Conservation (phyloP, 2,113 vertebrate species). For the Mellivora capensis region DNA sequence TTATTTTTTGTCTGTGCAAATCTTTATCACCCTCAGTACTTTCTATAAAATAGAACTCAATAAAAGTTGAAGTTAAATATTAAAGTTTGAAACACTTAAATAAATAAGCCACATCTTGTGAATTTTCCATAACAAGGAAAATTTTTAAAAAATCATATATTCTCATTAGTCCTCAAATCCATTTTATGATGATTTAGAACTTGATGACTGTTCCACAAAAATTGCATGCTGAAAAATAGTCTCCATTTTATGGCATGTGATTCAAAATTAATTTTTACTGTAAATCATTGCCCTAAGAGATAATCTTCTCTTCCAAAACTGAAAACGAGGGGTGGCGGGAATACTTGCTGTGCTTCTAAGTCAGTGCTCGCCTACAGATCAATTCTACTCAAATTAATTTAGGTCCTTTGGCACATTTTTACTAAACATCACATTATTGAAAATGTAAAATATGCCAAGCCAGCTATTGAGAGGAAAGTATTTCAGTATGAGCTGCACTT, state of each 20-base stretch:
- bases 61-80: slow-evolving; percentile 21
- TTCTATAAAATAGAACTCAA: background rate
- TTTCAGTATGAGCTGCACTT: slow-evolving; percentile 37
- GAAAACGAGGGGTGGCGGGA: background rate
- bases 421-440: slow-evolving; percentile 46
- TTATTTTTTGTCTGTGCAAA: background rate
- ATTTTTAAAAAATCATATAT: background rate
- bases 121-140: background rate
- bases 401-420: slow-evolving; percentile 46
- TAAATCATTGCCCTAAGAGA: slow-evolving; percentile 39
- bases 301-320: slow-evolving; percentile 38
- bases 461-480: background rate
- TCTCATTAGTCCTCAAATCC: background rate
- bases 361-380: slow-evolving; percentile 2
- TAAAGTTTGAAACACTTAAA: slow-evolving; percentile 44
- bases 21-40: background rate
- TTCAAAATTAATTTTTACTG: slow-evolving; percentile 61
- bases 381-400: slow-evolving; percentile 54
- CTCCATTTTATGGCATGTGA: slow-evolving; percentile 1
- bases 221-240: slow-evolving; percentile 4
- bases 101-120: slow-evolving; percentile 2
- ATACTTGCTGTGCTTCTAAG: background rate
- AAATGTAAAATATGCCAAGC: slow-evolving; percentile 52
- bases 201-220: background rate
- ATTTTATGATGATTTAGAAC: background rate